Conservation (phyloP, 2,888 invertebrate genomes). For the Andrena trimmerana region DNA sequence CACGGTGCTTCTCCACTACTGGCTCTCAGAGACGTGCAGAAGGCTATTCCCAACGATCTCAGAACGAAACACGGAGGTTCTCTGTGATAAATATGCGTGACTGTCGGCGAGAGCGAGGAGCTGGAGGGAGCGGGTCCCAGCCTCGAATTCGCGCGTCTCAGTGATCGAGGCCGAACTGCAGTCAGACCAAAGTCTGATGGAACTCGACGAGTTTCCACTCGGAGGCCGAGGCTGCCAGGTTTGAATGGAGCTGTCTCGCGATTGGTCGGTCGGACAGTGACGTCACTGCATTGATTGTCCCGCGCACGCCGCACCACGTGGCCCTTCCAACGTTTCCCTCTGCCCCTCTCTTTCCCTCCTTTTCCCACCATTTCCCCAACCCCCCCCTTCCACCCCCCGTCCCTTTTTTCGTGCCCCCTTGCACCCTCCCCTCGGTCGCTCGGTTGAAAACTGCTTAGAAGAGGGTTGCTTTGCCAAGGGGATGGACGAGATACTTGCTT, state of each 20-base stretch:
- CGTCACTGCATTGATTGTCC: constrained; percentile 92
- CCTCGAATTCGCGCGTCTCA: constrained; percentile 77
- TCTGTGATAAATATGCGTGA: constrained; percentile 31
- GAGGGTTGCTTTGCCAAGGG: constrained; percentile 36
- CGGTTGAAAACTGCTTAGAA: constrained; percentile 48
- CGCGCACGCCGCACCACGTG: constrained; percentile 86
- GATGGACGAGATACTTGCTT: constrained; percentile 29
- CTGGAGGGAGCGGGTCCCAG: constrained; percentile 40
- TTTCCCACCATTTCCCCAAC: constrained; percentile 23
- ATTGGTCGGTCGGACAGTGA: constrained; percentile 89
- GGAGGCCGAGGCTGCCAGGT: constrained; percentile 82
- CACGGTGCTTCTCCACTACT: neutral
- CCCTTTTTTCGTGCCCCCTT: constrained; percentile 32
- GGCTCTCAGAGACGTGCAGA: neutral
- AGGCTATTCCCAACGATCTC: neutral
- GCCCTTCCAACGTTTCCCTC: constrained; percentile 70
- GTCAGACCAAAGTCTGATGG: constrained; percentile 83
- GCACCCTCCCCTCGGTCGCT: neutral
- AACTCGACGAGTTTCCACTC: constrained; percentile 82
- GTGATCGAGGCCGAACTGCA: constrained; percentile 84
- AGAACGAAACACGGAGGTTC: constrained; percentile 22
- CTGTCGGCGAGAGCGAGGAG: constrained; percentile 6
- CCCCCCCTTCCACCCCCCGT: neutral
- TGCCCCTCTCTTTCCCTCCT: constrained; percentile 48
- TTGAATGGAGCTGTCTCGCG: constrained; percentile 89